These are phyloP conservation scores for Cathartes aura DNA, from an alignment of 2,113 vertebrate species.

Conservation along the genomic window DNA sequence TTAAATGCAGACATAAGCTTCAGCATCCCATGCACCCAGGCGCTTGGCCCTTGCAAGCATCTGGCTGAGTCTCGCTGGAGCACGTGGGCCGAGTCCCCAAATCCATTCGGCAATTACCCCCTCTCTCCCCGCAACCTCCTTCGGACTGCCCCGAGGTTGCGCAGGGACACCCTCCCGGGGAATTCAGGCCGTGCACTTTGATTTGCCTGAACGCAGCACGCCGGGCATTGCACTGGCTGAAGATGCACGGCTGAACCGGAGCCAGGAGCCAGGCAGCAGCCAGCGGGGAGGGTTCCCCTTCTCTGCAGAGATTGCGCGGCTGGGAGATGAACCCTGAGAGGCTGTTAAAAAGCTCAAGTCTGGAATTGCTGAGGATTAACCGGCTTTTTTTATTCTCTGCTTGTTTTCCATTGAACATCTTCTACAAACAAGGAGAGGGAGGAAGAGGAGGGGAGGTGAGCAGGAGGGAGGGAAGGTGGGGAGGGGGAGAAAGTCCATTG, in stretches of 20 bases:
- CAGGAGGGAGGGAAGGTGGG: background rate
- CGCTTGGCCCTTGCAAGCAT: background rate
- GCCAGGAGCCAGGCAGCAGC: background rate
- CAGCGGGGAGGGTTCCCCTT: background rate
- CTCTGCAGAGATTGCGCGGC: background rate
- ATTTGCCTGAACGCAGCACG: background rate
- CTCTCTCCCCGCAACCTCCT: background rate
- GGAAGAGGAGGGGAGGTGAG: background rate
- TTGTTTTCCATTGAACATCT: background rate
- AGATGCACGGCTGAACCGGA: fast-evolving
- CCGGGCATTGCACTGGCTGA: fast-evolving
- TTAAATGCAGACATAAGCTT: no score
- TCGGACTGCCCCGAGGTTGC: fast-evolving
- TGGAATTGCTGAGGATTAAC: background rate
- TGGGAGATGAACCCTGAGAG: background rate
- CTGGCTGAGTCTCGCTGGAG: fast-evolving
- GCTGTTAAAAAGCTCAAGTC: background rate
- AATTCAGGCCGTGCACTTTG: fast-evolving
- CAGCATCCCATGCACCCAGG: background rate
- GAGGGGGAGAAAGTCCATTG: background rate
- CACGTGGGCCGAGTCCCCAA: fast-evolving
- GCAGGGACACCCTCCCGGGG: background rate
- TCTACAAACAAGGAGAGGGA: background rate
- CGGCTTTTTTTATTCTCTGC: background rate
- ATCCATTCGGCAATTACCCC: background rate